Percentiles rank a stretch among this genome's conserved stretches.
Conservation (phyloP, 2,113 vertebrate genomes). For the Hippolais icterina region DNA sequence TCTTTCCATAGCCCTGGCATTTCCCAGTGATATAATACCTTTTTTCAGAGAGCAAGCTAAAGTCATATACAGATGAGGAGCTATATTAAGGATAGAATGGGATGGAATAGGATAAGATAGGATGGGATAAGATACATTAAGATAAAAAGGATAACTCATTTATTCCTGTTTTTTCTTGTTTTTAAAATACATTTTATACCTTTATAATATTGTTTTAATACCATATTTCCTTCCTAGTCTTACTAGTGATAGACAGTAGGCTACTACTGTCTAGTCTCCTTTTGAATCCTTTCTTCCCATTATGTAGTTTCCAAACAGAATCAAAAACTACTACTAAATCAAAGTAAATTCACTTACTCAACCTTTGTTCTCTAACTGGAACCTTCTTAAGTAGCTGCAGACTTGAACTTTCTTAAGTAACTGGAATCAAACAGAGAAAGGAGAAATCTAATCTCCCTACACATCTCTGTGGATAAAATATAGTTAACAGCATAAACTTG, state of each 20-base stretch:
- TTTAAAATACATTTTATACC: background rate
- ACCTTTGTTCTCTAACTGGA: background rate
- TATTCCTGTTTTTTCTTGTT: background rate
- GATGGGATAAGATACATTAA: background rate
- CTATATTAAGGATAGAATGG: background rate
- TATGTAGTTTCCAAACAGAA: background rate
- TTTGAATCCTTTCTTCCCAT: background rate
- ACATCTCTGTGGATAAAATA: background rate
- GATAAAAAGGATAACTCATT: background rate
- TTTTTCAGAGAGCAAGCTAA: background rate
- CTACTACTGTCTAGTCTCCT: background rate
- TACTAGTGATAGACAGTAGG: background rate
- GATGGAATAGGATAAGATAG: too few species aligned
- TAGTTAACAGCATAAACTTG: background rate
- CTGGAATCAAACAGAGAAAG: background rate
- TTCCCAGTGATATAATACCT: background rate
- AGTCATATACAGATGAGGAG: fast-evolving
- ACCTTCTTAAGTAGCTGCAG: background rate
- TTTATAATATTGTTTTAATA: background rate
- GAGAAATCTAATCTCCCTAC: background rate
- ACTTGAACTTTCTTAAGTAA: background rate
- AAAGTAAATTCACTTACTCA: background rate
- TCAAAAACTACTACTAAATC: background rate
- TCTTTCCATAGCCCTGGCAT: background rate
- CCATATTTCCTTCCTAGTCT: background rate